These are phyloP conservation scores for Camelus dromedarius DNA, from an alignment of 2,113 vertebrate species.

Conservation along the genomic window DNA sequence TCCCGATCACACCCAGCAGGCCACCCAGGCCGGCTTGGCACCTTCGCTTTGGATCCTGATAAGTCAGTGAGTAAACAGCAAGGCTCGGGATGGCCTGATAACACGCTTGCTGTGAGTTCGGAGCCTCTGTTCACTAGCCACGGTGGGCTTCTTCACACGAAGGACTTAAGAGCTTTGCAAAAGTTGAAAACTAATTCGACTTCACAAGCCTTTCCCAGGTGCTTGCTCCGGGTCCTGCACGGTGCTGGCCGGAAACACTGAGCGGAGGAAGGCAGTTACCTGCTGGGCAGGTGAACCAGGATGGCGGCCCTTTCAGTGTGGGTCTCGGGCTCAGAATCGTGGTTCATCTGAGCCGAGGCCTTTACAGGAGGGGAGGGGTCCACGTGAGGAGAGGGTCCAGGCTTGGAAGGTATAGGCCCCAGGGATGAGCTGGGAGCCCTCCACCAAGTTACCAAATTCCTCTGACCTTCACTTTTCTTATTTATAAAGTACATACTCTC, in stretches of 20 bases:
- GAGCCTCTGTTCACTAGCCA: not conserved
- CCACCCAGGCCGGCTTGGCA: not conserved
- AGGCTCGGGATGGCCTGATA: not conserved
- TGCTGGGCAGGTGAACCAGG: not conserved
- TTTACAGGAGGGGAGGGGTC: not conserved
- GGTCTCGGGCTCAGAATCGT: not conserved
- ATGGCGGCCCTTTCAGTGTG: accelerated
- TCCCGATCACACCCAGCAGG: no score
- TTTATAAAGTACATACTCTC: not conserved
- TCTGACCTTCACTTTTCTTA: not conserved
- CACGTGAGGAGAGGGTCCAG: no score
- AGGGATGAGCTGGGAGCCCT: not conserved
- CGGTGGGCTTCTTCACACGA: not conserved
- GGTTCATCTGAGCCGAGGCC: not conserved
- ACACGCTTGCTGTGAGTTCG: not conserved
- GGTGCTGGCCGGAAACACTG: not conserved
- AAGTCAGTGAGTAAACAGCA: not conserved
- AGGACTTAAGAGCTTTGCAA: not conserved
- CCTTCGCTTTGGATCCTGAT: not conserved
- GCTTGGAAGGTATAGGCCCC: not conserved
- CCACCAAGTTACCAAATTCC: not conserved
- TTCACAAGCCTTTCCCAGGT: not conserved
- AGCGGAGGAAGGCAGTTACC: not conserved
- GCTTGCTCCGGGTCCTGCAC: not conserved
- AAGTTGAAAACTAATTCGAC: not conserved